Evolutionary conservation across 2,888 invertebrate genomes (phyloP).

Genomic region (Trissonchulus sp.): DNA sequence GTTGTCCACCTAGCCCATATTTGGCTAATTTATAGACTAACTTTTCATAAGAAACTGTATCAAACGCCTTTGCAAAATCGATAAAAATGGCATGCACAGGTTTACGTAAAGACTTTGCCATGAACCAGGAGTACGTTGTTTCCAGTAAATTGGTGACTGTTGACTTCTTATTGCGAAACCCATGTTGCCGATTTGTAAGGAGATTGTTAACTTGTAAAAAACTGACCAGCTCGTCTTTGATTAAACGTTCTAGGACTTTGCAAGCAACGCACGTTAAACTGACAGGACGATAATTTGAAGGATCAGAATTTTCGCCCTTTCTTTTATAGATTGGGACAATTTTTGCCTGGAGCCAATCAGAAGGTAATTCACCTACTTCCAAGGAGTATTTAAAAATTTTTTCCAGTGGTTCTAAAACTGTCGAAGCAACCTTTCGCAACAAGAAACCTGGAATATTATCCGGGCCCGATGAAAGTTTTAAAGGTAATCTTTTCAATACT

Average conservation of each 20-base stretch:
- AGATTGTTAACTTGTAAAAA: slow-evolving; percentile 17
- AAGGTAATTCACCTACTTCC: not conserved
- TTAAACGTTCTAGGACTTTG: slow-evolving; percentile 10
- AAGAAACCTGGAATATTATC: slow-evolving; percentile 12
- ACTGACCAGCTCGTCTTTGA: slow-evolving; percentile 11
- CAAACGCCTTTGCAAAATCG: slow-evolving; percentile 11
- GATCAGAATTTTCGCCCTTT: slow-evolving; percentile 5
- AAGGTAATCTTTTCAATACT: not conserved
- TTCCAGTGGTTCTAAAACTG: not conserved
- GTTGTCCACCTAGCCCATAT: not conserved
- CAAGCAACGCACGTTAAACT: slow-evolving; percentile 2
- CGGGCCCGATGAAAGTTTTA: slow-evolving; percentile 12
- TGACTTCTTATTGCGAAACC: not conserved
- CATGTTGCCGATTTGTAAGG: not conserved
- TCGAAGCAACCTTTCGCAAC: slow-evolving; percentile 7
- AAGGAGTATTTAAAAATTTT: not conserved
- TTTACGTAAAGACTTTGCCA: not conserved
- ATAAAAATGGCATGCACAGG: not conserved
- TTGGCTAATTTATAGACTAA: not conserved
- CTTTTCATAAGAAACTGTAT: slow-evolving; percentile 15
- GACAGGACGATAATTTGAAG: slow-evolving; percentile 14
- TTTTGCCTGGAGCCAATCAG: not conserved
- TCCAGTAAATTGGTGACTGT: slow-evolving; percentile 1
- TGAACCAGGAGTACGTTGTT: not conserved
- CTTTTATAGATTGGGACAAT: slow-evolving; percentile 14